Percentiles rank a stretch among this genome's conserved stretches.
Evolutionary conservation across 1,140 invertebrate species (phyloP).

Genomic region (Eriosoma lanigerum): DNA sequence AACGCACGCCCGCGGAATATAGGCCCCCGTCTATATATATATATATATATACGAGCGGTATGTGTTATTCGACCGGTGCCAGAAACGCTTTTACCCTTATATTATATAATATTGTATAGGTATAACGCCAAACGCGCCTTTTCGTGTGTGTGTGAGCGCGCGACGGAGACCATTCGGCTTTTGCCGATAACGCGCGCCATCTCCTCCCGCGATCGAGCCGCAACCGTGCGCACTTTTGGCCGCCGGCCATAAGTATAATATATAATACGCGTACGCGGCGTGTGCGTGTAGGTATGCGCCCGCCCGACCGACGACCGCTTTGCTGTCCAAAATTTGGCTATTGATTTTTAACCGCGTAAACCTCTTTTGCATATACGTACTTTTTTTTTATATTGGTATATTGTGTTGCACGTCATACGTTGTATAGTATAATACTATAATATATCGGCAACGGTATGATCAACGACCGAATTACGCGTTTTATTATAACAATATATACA

Average conservation of each 20-base stretch:
- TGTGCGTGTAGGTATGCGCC: too few species aligned
- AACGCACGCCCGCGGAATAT: constrained; percentile 25
- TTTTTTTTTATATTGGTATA: too few species aligned
- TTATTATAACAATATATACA: too few species aligned
- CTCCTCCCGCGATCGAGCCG: background rate
- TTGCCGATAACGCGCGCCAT: constrained; percentile 17
- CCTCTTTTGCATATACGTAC: too few species aligned
- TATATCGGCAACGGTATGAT: too few species aligned
- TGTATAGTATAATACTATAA: too few species aligned
- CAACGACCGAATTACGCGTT: too few species aligned
- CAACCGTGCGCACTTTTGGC: constrained; percentile 28
- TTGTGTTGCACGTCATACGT: too few species aligned
- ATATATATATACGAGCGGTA: background rate
- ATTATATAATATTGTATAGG: too few species aligned
- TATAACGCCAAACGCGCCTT: too few species aligned
- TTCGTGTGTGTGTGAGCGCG: background rate
- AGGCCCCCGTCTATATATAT: background rate
- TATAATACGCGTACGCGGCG: background rate
- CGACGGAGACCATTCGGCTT: constrained; percentile 30
- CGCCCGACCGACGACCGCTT: background rate
- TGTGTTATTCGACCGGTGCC: constrained; percentile 25
- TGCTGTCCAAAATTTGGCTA: constrained; percentile 31
- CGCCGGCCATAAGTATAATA: background rate
- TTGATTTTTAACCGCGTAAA: constrained; percentile 32
- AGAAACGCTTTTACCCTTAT: constrained; percentile 15